Evolutionary conservation across 2,113 vertebrate genomes (phyloP), one percentile per base, ranked within the genome.

Genomic region (Nothocercus nigrocapillus): DNA sequence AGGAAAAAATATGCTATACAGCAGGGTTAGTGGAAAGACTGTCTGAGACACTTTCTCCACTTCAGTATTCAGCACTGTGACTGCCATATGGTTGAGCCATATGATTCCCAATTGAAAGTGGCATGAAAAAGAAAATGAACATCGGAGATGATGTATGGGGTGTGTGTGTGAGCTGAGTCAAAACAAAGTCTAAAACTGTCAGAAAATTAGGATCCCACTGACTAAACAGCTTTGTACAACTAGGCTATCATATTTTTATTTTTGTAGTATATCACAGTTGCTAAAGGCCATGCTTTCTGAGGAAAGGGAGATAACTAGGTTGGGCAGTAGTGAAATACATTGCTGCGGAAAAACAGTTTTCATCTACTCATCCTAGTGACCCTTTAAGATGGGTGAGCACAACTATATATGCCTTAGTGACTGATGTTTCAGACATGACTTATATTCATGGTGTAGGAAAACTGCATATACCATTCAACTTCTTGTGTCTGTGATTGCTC

Each of bases 401-500:
- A 56, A 12, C 25, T 79, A 58, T 0, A 5, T 34, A 8, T 22
- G 36, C 22, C 3, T 24, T 61, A 69, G 5, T 68, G 17, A 28
- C 6, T 53, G 21, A 7, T 82, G 25, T 53, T 15, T 68, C 13
- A 34, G 38, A 14, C 12, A 53, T 21, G 1, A 12, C 63, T 72
- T 72, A 2, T 30, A 13, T 64, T 78, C 30, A 70, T 47, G 11
- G 24, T 54, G 24, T 36, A 90, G 85, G 32, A 5, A 88, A 83
- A 87, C 66, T 27, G 8, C 13, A 58, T n/a, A 22, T n/a, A 47
- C 42, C 32, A 32, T 42, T 64, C 24, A 18, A 14, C 44, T 47
- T 32, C 1, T 5, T 70, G 9, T 1, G 16, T 53, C 30, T 66
- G 0, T 40, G 17, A 32, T 85, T 73, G 1, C 22, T 64, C 5